These are phyloP conservation scores for Odontocerum albicorne DNA, from an alignment of 2,888 invertebrate genomes.

Conservation along the genomic window DNA sequence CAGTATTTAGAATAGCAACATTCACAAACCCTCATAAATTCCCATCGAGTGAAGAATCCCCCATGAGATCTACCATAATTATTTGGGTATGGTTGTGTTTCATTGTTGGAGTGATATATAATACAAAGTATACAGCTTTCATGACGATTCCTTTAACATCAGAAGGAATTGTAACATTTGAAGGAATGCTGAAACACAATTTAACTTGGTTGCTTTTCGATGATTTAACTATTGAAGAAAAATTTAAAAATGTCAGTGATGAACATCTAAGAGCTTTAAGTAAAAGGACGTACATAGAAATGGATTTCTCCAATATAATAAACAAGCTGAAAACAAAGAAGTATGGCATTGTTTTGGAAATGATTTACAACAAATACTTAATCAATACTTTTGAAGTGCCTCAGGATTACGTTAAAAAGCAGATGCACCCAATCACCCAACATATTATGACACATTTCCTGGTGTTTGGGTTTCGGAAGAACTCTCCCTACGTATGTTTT, in stretches of 20 bases:
- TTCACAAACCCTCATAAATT: constrained; percentile 13
- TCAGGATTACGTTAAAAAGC: background rate
- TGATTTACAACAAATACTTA: constrained; percentile 13
- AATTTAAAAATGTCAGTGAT: too few species aligned
- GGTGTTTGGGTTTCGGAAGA: constrained; percentile 16
- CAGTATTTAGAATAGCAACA: constrained; percentile 14
- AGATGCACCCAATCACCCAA: constrained; percentile 17
- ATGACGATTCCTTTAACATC: constrained; percentile 19
- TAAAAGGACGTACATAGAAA: too few species aligned
- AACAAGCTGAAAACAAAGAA: too few species aligned
- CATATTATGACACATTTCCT: constrained; percentile 13
- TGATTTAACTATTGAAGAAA: too few species aligned
- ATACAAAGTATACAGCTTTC: constrained; percentile 16
- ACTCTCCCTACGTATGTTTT: constrained; percentile 22
- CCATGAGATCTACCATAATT: constrained; percentile 12
- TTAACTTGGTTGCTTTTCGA: constrained; percentile 8
- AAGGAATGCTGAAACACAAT: constrained; percentile 16
- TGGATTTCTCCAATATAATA: too few species aligned
- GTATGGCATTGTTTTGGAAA: constrained; percentile 18
- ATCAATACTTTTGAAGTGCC: background rate
- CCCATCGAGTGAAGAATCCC: constrained; percentile 9
- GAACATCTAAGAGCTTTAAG: too few species aligned
- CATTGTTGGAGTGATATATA: constrained; percentile 15
- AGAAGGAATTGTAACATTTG: constrained; percentile 11
- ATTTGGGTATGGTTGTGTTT: constrained; percentile 18